Evolutionary conservation across 1,140 invertebrate species (phyloP).

Genomic region (Drosophila oshimai): DNA sequence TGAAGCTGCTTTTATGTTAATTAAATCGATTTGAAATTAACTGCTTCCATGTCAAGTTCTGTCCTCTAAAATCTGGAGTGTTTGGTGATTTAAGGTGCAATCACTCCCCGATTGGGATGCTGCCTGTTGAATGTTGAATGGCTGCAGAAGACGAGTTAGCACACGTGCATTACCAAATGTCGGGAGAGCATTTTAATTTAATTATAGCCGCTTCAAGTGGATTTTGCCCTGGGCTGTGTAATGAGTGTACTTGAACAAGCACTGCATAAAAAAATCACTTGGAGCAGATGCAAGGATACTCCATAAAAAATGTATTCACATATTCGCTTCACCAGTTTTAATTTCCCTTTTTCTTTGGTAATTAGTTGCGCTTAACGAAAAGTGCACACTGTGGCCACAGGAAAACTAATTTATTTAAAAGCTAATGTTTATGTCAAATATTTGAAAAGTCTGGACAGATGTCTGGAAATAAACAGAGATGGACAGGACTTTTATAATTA

Average conservation of each 20-base stretch:
- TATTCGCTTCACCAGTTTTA: too few relatives aligned
- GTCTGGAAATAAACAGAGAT: background rate
- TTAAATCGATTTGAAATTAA: constrained; percentile 8
- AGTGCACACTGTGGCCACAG: background rate
- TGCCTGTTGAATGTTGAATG: background rate
- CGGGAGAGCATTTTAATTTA: constrained; percentile 33
- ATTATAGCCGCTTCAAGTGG: constrained; percentile 23
- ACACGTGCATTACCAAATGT: background rate
- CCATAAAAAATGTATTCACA: background rate
- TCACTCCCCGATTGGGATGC: background rate
- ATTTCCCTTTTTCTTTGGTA: too few relatives aligned
- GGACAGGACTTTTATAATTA: background rate
- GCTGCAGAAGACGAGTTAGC: background rate
- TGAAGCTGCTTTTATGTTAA: background rate
- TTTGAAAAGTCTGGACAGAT: background rate
- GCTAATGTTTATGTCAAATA: constrained; percentile 16
- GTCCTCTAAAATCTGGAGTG: background rate
- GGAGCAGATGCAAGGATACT: constrained; percentile 1
- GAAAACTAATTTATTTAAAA: constrained; percentile 46
- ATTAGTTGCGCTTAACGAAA: constrained; percentile 19
- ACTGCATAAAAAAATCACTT: background rate
- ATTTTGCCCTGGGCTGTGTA: background rate
- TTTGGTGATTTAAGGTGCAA: background rate
- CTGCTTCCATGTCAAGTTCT: background rate
- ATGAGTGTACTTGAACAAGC: background rate